Evolutionary conservation across 1,140 invertebrate genomes (phyloP), one percentile per base, ranked within the genome.

Genomic region (Eufriesea mexicana): DNA sequence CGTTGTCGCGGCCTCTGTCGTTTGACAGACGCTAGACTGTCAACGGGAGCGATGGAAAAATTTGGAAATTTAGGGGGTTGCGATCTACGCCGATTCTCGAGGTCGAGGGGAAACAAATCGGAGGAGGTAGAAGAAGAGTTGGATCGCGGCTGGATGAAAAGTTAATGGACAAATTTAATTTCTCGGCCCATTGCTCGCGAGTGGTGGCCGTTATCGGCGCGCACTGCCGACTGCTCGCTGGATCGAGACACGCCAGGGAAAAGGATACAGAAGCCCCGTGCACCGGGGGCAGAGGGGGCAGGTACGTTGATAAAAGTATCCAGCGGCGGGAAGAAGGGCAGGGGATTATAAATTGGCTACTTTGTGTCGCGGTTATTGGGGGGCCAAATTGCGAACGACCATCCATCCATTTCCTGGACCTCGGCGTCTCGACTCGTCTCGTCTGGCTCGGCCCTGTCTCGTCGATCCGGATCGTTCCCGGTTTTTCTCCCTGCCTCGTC

Each of bases 341-440:
- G 84, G 70, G 86, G 89, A 89, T 91, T 90, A 91, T 91, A 90
- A 90, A 91, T 91, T 90, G 89, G 89, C 86, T 89, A 87, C 89
- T 89, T 90, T 86, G 87, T 86, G 84, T 86, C 90, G 87, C 86
- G 86, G 89, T 91, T 91, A 90, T 91, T 90, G 88, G 88, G 87
- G 86, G 84, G 82, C 84, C 87, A 89, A 91, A 91, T 91, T 87
- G 88, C 89, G 86, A 91, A 90, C 90, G 86, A 88, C 86, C 89
- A 86, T 87, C 86, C 86, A 90, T 91, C 87, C 89, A 88, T 89
- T 91, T 91, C 79, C 83, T 83, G 84, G 55, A 62, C 72, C 79
- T 89, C 83, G 51, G 84, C 68, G 89, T 78, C 85, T 87, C 83
- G 83, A 81, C 85, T 85, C 86, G 83, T 59, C 88, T 83, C 76